Conservation (phyloP, 2,888 invertebrate species). For the Harpalus rufipes region DNA sequence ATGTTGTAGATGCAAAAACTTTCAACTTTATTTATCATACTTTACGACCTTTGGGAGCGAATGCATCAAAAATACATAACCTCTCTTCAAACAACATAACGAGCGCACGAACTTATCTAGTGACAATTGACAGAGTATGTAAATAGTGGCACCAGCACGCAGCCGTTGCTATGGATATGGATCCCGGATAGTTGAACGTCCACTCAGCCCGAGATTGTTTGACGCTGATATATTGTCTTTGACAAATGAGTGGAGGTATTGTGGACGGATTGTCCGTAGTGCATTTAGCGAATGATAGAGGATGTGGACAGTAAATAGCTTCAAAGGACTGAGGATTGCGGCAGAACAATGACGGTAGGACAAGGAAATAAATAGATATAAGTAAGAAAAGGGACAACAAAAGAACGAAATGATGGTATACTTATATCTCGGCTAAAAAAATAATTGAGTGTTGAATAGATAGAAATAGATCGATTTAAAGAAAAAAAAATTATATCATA, state of each 20-base stretch:
- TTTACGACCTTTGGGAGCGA: constrained; percentile 32
- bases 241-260: constrained; percentile 56
- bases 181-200: constrained; percentile 2
- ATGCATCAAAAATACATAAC: constrained; percentile 6
- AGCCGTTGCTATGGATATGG: neutral
- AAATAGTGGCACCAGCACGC: constrained; percentile 24
- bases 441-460: too few species aligned
- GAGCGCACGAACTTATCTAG: neutral
- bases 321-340: neutral
- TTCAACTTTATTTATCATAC: constrained; percentile 41
- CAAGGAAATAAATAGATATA: neutral
- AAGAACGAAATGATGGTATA: too few species aligned
- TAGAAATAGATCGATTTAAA: too few species aligned
- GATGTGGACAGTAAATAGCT: constrained; percentile 5
- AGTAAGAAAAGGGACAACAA: neutral
- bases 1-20: constrained; percentile 40
- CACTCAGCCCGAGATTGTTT: constrained; percentile 18
- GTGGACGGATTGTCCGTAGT: constrained; percentile 2
- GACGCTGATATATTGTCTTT: constrained; percentile 44
- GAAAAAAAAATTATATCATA: too few species aligned
- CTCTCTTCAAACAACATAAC: neutral
- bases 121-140: neutral
- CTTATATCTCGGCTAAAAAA: too few species aligned
- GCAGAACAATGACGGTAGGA: neutral
- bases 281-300: constrained; percentile 5